A percentile compares a stretch with the other conserved stretches of the same genome.
phyloP scores from a whole-genome alignment of 2,888 invertebrate genomes.

The Yponomeuta sedellus region DNA sequence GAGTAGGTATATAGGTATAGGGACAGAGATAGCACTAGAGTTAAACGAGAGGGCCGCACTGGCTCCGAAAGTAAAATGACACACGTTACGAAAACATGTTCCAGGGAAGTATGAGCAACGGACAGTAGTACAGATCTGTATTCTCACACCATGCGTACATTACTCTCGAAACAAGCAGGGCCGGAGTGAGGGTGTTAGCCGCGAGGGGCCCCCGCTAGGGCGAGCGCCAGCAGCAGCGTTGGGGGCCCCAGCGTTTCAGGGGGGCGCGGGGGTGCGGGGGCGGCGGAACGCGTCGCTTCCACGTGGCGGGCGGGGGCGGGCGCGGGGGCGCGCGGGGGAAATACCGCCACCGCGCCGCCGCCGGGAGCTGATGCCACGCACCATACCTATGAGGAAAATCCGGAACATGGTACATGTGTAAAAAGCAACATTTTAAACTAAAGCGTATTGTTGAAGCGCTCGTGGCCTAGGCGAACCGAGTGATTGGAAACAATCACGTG shows the following conservation, averaged over 20 bases:
- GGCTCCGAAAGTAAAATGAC: neutral
- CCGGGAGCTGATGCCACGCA: slow-evolving; percentile 47
- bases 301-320: slow-evolving; percentile 38
- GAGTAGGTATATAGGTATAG: neutral
- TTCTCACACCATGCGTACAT: slow-evolving; percentile 30
- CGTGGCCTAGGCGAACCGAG: no score
- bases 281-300: slow-evolving; percentile 37
- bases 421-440: no score
- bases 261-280: slow-evolving; percentile 16
- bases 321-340: slow-evolving; percentile 36
- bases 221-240: slow-evolving; percentile 13
- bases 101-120: no score
- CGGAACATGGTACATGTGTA: no score
- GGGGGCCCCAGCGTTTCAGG: neutral
- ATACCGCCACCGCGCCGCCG: slow-evolving; percentile 59
- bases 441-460: no score
- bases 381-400: slow-evolving; percentile 40
- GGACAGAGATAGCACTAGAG: slow-evolving; percentile 1
- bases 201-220: slow-evolving; percentile 11
- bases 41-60: neutral
- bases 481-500: no score
- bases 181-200: neutral
- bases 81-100: no score
- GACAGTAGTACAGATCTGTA: no score
- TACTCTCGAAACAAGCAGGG: slow-evolving; percentile 23